Evolutionary conservation across 92 coral and sea anemone genomes (phyloP), one percentile per base, ranked within the genome.

Genomic region (Porites divaricata): DNA sequence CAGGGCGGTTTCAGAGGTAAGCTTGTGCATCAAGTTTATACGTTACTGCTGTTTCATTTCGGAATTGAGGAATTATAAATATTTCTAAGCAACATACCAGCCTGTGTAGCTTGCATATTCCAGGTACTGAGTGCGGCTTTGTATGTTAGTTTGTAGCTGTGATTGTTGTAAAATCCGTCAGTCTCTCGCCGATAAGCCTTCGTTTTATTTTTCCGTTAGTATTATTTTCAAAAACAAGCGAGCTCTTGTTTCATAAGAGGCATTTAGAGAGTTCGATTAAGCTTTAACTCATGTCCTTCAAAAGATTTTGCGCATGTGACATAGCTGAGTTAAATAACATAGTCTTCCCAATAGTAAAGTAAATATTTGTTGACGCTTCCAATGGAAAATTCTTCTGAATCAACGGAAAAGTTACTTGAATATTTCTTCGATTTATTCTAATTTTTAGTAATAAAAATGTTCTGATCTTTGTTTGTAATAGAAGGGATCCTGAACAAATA

Each of bases 1-100:
- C 52, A 53, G 21, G 75, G 52, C 52, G 66, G 65, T 26, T 50
- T 50, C 78, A 21, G 85, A 81, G 85, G 85, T 81, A 81, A 81
- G 85, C 49, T 70, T 8, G 1, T 35, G 58, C 48, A 56, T 35
- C 48, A 1, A 24, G 17, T 23, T 35, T 81, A 19, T 11, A 54
- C 17, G 28, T 9, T 16, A 23, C 4, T 67, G 54, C 9, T 22
- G 28, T 59, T 28, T 63, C 28, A 3, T 9, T 56, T 26, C 45
- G 48, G 11, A 2, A 78, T 20, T 48, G 7, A 17, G 17, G 24
- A 6, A 3, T 9, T 15, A 15, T 19, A 68, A 68, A 15, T 17
- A 6, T 66, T 11, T 14, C 35, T 24, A 12, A 11, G 17, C 12
- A n/a, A 45, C 48, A 2, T 20, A 24, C 53, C 48, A 6, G 48